phyloP scores from a whole-genome alignment of 2,113 vertebrate species.

The Corydoras maculifer region DNA sequence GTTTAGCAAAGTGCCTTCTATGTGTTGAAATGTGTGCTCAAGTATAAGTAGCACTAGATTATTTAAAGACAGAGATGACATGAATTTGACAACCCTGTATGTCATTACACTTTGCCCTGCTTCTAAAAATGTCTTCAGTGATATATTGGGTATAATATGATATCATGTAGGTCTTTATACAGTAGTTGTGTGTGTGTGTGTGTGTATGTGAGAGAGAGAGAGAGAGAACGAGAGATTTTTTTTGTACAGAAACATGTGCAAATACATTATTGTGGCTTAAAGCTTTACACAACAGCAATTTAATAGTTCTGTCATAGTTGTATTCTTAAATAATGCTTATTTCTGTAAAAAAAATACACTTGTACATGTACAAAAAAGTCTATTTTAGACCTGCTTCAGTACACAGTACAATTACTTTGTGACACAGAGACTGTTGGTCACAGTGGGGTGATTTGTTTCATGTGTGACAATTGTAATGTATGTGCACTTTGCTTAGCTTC shows the following conservation, averaged over 20 bases:
- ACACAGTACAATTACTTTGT: too few relatives aligned
- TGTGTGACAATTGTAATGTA: neutral
- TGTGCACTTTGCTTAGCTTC: neutral
- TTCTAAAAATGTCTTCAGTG: conserved; percentile 6
- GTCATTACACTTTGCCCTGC: conserved; percentile 6
- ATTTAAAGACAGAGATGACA: conserved; percentile 2
- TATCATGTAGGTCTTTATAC: neutral
- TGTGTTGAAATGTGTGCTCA: neutral
- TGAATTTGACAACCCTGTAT: conserved; percentile 6
- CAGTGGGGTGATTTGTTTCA: neutral
- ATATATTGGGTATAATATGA: conserved; percentile 24
- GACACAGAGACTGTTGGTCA: too few relatives aligned
- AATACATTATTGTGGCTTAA: too few relatives aligned
- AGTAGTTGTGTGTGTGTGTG: neutral
- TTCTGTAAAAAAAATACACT: too few relatives aligned
- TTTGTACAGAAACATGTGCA: too few relatives aligned
- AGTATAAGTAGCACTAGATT: neutral
- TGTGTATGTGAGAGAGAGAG: too few relatives aligned
- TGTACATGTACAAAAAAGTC: too few relatives aligned
- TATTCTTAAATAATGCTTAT: too few relatives aligned
- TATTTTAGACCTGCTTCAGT: too few relatives aligned
- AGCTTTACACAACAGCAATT: too few relatives aligned
- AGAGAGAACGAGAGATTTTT: too few relatives aligned
- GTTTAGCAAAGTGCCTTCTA: neutral
- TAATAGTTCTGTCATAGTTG: too few relatives aligned